Evolutionary conservation across 2,113 vertebrate species (phyloP).

Genomic region (Aphyosemion australe): DNA sequence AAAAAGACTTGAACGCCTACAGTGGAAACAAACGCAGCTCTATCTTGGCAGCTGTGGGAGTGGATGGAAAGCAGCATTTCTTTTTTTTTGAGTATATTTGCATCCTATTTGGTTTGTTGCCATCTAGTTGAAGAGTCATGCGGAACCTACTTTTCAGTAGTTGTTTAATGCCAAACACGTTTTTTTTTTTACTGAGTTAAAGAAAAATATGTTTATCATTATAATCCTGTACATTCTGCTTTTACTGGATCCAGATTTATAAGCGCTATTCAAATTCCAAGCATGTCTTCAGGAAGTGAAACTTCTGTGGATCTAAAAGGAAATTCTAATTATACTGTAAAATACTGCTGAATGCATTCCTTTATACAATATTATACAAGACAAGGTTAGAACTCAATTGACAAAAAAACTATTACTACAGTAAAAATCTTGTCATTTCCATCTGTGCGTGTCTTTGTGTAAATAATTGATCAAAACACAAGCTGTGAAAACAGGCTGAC

Average conservation of each 20-base stretch:
- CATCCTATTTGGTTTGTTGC: slow-evolving; percentile 48
- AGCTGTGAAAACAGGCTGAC: slow-evolving; percentile 33
- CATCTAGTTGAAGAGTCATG: slow-evolving; percentile 25
- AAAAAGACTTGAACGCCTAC: slow-evolving; percentile 37
- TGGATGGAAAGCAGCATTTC: slow-evolving; percentile 37
- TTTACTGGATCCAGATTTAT: too few relatives aligned
- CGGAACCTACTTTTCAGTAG: not conserved
- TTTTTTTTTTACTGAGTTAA: not conserved
- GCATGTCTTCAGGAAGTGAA: slow-evolving; percentile 16
- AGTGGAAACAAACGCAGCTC: slow-evolving; percentile 55
- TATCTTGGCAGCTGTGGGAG: slow-evolving; percentile 45
- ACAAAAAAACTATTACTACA: slow-evolving; percentile 10
- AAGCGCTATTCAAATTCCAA: too few relatives aligned
- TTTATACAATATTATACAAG: not conserved
- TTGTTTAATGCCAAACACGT: not conserved
- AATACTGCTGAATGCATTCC: slow-evolving; percentile 9
- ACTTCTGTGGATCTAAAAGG: slow-evolving; percentile 14
- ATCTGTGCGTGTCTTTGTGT: slow-evolving; percentile 35
- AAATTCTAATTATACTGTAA: slow-evolving; percentile 7
- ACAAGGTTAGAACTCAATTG: not conserved
- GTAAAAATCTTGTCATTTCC: slow-evolving; percentile 35
- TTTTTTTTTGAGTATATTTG: slow-evolving; percentile 35
- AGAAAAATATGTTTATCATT: not conserved
- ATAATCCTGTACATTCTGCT: not conserved
- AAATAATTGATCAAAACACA: slow-evolving; percentile 47